Base-by-base conservation (phyloP, 2,888 invertebrate genomes). In the Onthophagus sagittarius region DNA sequence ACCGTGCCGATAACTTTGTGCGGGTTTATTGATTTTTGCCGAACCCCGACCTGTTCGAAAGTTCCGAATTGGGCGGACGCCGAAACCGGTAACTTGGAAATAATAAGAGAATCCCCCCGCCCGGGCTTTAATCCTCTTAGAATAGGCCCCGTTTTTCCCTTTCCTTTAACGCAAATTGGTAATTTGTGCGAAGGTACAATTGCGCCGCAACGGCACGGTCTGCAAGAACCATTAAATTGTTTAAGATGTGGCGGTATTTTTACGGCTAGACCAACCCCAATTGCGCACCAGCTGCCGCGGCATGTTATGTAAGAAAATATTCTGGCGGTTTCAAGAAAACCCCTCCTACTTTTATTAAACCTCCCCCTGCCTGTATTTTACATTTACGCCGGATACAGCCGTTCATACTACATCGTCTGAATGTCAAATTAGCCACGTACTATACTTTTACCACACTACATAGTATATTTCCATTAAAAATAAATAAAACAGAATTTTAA, bases 171-270 rank as follows among this genome's bases (percentile, higher is more conserved):
- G 39, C 39, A 53, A 53, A 53, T 53, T 53, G 39, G 39, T 53
- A 53, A 53, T 53, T 53, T 53, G 39, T 53, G 39, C 39, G 7
- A 7, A 7, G 39, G 39, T 53, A 7, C 9, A 53, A 53, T 53
- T 11, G 39, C 6, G 6, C 39, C 39, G 2, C 31, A 71, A 63
- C 23, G 13, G 77, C 77, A 73, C 79, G 79, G 79, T 78, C 79
- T 80, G 79, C 78, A 79, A 76, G 78, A 75, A 72, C 78, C 77
- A 78, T 79, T 79, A 79, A 79, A 79, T 77, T 76, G 76, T 73
- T 75, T 71, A 72, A 74, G 76, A 75, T 76, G 69, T 71, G 75
- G 74, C 71, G 73, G 73, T 75, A 73, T 73, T 78, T 79, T 79
- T 78, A 79, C 78, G 76, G 77, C 77, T 76, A 71, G 73, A 73